Percentiles rank a stretch among this genome's conserved stretches.
phyloP scores from a whole-genome alignment of 2,888 invertebrate genomes.

The Clanis bilineata region DNA sequence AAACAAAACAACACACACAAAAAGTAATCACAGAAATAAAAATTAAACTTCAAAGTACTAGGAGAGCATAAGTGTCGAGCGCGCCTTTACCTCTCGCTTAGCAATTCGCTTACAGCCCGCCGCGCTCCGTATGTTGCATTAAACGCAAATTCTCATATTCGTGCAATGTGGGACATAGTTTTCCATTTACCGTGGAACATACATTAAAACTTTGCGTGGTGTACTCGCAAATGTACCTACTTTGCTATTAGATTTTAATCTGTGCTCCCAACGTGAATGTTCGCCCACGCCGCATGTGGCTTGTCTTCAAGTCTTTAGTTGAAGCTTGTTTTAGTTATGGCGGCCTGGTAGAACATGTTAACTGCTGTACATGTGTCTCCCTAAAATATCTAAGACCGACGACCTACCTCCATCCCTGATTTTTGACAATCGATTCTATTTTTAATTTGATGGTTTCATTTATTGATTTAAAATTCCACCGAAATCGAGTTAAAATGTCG shows the following conservation, averaged over 20 bases:
- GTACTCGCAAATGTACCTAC: slow-evolving; percentile 26
- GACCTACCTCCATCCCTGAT: too few relatives aligned
- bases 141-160: slow-evolving; percentile 7
- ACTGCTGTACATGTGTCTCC: too few relatives aligned
- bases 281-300: background rate
- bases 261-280: background rate
- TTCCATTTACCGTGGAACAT: slow-evolving; percentile 28
- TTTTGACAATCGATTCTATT: too few relatives aligned
- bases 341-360: slow-evolving; percentile 4
- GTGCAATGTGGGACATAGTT: slow-evolving; percentile 23
- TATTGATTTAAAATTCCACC: too few relatives aligned
- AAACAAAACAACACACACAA: too few relatives aligned
- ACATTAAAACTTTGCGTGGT: slow-evolving; percentile 35
- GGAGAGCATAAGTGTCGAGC: slow-evolving; percentile 19
- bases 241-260: slow-evolving; percentile 32
- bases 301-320: background rate
- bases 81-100: background rate
- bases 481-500: too few relatives aligned
- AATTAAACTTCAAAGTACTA: slow-evolving; percentile 4
- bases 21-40: background rate
- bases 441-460: too few relatives aligned
- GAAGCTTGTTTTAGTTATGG: background rate
- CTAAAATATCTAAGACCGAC: too few relatives aligned
- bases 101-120: background rate
- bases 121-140: background rate